Evolutionary conservation across 2,888 invertebrate species (phyloP).

Genomic region (Chrysolina oricalcia): DNA sequence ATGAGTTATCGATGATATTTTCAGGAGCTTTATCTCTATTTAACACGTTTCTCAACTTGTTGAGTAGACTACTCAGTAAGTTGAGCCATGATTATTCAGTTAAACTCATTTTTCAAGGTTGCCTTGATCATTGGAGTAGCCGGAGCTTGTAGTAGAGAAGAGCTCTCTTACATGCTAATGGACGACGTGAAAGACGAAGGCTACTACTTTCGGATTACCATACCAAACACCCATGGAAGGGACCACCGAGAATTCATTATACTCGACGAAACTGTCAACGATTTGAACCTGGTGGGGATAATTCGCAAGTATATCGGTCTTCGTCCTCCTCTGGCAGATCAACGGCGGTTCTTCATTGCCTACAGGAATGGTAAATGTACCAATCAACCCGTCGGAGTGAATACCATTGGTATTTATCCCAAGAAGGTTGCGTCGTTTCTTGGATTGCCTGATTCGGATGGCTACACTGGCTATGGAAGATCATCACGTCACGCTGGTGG

Average conservation of each 20-base stretch:
- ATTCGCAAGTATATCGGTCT: conserved; percentile 43
- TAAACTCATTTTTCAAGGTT: background rate
- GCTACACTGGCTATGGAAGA: conserved; percentile 42
- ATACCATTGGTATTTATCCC: conserved; percentile 31
- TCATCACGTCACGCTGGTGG: conserved; percentile 28
- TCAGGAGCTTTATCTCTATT: too few species aligned
- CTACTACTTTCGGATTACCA: conserved; percentile 32
- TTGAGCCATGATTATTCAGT: too few species aligned
- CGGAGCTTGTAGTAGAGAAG: conserved; percentile 43
- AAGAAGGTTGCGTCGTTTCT: conserved; percentile 32
- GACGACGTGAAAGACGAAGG: conserved; percentile 50
- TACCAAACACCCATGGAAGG: conserved; percentile 7
- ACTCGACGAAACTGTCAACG: conserved; percentile 29
- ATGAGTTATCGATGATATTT: too few species aligned
- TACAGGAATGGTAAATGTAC: conserved; percentile 30
- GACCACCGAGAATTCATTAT: conserved; percentile 45
- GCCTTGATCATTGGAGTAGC: conserved; percentile 27
- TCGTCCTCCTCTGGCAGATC: conserved; percentile 35
- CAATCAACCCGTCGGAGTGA: conserved; percentile 29
- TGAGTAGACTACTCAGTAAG: too few species aligned
- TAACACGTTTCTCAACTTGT: too few species aligned
- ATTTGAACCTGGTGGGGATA: conserved; percentile 26
- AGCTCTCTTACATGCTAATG: conserved; percentile 49
- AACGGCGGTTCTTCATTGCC: conserved; percentile 30
- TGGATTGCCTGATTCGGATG: conserved; percentile 41